Evolutionary conservation across 2,797 vertebrate species (phyloP).

Genomic region (Telmatherina bonti): DNA sequence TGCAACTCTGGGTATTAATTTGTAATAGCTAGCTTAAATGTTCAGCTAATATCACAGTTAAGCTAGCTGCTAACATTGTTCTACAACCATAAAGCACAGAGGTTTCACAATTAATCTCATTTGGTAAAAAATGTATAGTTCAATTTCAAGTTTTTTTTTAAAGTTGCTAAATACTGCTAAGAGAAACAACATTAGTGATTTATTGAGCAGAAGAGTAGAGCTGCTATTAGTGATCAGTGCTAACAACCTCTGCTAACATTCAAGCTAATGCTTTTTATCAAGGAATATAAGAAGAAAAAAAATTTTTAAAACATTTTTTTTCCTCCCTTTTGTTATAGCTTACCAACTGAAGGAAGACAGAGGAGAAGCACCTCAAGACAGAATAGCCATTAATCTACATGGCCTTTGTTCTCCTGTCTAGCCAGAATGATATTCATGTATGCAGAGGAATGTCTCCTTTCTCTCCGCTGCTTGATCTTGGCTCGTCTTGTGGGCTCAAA

Average conservation of each 20-base stretch:
- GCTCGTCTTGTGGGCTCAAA: slow-evolving; percentile 55
- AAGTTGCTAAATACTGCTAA: background rate
- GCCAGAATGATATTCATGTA: slow-evolving; percentile 74
- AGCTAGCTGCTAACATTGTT: background rate
- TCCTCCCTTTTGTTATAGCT: slow-evolving; percentile 7
- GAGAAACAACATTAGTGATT: background rate
- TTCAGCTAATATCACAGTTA: background rate
- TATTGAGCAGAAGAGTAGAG: background rate
- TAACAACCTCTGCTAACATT: background rate
- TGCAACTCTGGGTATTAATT: background rate
- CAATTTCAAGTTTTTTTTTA: background rate
- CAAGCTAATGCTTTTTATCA: too few species aligned
- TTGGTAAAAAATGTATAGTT: background rate
- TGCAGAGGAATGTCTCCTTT: slow-evolving; percentile 70
- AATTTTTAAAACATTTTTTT: slow-evolving; percentile 11
- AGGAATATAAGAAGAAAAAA: too few species aligned
- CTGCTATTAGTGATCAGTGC: background rate
- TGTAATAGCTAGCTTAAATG: background rate
- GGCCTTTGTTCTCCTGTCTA: slow-evolving; percentile 57
- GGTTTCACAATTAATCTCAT: background rate
- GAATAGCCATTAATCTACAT: slow-evolving; percentile 55
- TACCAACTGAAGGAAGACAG: slow-evolving; percentile 15
- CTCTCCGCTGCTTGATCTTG: slow-evolving; percentile 59
- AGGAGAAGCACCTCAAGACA: slow-evolving; percentile 24
- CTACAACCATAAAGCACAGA: background rate